These are phyloP conservation scores for Antennarius maculatus DNA, from an alignment of 2,797 vertebrate species.

Conservation along the genomic window DNA sequence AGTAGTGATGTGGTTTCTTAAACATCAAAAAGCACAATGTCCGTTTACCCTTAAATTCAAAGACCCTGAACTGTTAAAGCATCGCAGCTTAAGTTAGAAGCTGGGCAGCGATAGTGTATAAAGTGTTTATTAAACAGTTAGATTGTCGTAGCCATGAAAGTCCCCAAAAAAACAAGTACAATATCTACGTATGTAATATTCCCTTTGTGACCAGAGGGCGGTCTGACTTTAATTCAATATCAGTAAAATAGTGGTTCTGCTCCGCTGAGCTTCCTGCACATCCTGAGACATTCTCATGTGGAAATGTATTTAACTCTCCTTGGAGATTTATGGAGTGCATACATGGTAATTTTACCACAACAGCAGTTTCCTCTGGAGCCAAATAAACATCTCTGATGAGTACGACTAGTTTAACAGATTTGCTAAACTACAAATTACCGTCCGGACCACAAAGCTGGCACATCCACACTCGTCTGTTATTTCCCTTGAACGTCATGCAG, in stretches of 20 bases:
- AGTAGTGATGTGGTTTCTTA: slow-evolving; percentile 12
- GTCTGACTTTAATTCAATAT: slow-evolving; percentile 3
- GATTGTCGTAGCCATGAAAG: not conserved
- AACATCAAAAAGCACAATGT: slow-evolving; percentile 23
- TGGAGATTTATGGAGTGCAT: slow-evolving; percentile 13
- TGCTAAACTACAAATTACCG: slow-evolving; percentile 29
- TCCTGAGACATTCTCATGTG: slow-evolving; percentile 4
- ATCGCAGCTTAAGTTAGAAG: too few species aligned
- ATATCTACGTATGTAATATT: not conserved
- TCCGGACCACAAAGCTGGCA: slow-evolving; percentile 19
- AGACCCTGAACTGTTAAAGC: not conserved
- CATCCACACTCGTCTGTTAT: slow-evolving; percentile 11
- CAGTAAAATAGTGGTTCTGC: slow-evolving; percentile 14
- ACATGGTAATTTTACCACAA: slow-evolving; percentile 21
- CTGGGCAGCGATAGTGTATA: not conserved
- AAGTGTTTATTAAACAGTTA: not conserved
- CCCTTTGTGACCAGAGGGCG: not conserved
- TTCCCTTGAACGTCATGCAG: slow-evolving; percentile 29
- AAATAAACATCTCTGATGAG: slow-evolving; percentile 1
- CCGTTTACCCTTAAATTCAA: slow-evolving; percentile 7
- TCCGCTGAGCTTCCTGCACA: slow-evolving; percentile 12
- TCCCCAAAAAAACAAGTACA: not conserved
- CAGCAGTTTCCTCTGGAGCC: slow-evolving; percentile 7
- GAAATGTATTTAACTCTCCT: slow-evolving; percentile 19
- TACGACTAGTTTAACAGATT: slow-evolving; percentile 32